A percentile compares a stretch with the other conserved stretches of the same genome.
Conservation (phyloP, 1,140 invertebrate genomes). For the Helicoverpa armigera region DNA sequence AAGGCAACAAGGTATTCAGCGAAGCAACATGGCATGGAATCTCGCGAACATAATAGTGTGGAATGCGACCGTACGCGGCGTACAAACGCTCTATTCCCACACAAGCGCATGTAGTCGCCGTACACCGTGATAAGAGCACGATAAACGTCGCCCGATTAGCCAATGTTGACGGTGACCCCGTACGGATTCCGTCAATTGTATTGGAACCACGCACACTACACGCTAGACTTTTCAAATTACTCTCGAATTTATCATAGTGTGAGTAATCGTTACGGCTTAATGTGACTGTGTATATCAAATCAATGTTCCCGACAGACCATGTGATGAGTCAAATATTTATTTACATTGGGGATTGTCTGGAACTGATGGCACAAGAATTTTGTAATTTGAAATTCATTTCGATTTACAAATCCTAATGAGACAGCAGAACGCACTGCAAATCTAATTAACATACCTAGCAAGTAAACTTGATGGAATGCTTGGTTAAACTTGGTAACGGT, state of each 20-base stretch:
- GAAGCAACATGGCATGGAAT: conserved; percentile 67
- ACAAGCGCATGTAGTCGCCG: conserved; percentile 63
- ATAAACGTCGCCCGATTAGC: conserved; percentile 78
- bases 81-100: conserved; percentile 62
- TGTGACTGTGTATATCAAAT: conserved; percentile 37
- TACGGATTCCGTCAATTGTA: conserved; percentile 45
- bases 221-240: conserved; percentile 44
- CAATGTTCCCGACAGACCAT: conserved; percentile 20
- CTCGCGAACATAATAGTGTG: conserved; percentile 79
- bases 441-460: background rate
- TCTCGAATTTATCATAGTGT: conserved; percentile 39
- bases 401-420: conserved; percentile 4
- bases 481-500: conserved; percentile 30
- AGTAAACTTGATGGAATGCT: conserved; percentile 11
- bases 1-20: conserved; percentile 64
- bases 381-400: background rate
- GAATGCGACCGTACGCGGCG: conserved; percentile 73
- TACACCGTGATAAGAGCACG: conserved; percentile 75
- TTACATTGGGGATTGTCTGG: conserved; percentile 5
- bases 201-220: conserved; percentile 42
- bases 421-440: conserved; percentile 5
- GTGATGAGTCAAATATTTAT: conserved; percentile 4
- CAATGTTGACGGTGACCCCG: conserved; percentile 75
- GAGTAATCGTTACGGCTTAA: conserved; percentile 39
- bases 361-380: conserved; percentile 1